Evolutionary conservation across 2,888 invertebrate species (phyloP).

Genomic region (Plutella xylostella): DNA sequence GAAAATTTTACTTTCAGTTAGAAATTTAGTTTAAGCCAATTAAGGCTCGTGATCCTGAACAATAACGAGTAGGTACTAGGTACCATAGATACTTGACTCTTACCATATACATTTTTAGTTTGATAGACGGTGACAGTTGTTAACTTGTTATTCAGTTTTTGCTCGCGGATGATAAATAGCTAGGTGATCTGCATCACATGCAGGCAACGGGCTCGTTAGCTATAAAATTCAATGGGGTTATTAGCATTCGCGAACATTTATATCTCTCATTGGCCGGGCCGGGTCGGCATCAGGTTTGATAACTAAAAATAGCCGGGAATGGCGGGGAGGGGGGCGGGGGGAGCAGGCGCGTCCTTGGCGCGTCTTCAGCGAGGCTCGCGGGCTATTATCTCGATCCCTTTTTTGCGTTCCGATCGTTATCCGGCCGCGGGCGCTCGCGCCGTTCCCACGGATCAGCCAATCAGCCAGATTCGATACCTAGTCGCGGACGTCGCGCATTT

Average conservation of each 20-base stretch:
- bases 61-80: no score
- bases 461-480: constrained; percentile 46
- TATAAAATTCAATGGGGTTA: constrained; percentile 28
- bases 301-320: constrained; percentile 59
- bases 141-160: not conserved
- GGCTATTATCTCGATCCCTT: constrained; percentile 59
- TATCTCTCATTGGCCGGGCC: constrained; percentile 28
- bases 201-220: constrained; percentile 26
- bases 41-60: no score
- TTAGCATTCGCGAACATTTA: constrained; percentile 37
- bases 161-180: not conserved
- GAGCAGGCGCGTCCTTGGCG: constrained; percentile 21
- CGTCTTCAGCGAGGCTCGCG: constrained; percentile 32
- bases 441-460: constrained; percentile 55
- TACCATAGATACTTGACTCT: no score
- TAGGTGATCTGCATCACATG: not conserved
- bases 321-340: constrained; percentile 37
- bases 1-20: no score
- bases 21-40: no score
- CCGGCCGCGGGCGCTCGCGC: constrained; percentile 54
- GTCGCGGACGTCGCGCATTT: constrained; percentile 48
- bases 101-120: no score
- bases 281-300: constrained; percentile 49
- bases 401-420: constrained; percentile 64
- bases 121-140: no score